phyloP scores from a whole-genome alignment of 2,797 vertebrate species.

The Aselliscus stoliczkanus region DNA sequence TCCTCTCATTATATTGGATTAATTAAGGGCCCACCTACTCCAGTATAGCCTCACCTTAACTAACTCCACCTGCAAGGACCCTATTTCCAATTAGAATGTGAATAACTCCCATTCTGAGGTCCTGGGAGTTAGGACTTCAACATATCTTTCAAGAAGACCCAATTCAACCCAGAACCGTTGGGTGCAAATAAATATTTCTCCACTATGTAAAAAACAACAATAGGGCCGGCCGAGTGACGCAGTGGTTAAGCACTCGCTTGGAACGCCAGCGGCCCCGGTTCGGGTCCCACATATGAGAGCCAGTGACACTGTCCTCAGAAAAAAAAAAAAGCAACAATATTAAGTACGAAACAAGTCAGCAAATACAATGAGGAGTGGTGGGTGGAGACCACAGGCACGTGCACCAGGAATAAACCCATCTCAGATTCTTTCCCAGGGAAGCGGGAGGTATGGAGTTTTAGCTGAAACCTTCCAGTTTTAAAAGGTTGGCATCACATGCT shows the following conservation, averaged over 20 bases:
- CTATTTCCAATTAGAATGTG: not conserved
- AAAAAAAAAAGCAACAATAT: not conserved
- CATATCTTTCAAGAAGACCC: not conserved
- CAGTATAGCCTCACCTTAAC: not conserved
- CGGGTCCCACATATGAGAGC: too few relatives aligned
- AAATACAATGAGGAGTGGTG: rapidly evolving
- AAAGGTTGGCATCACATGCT: not conserved
- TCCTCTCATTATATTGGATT: not conserved
- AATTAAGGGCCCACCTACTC: not conserved
- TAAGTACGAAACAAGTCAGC: not conserved
- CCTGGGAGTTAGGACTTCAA: not conserved
- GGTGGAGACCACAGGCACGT: too few relatives aligned
- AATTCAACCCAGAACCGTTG: not conserved
- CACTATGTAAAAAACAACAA: not conserved
- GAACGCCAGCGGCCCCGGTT: too few relatives aligned
- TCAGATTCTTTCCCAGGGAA: not conserved
- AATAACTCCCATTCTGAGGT: not conserved
- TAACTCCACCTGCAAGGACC: too few relatives aligned
- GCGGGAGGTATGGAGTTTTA: not conserved
- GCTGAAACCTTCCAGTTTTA: not conserved
- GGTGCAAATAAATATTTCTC: not conserved
- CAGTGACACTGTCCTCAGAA: too few relatives aligned
- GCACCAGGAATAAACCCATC: not conserved
- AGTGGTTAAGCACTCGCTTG: too few relatives aligned
- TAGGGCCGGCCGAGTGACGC: too few relatives aligned